These are phyloP conservation scores for Aricia agestis DNA, from an alignment of 1,140 invertebrate genomes.

Conservation along the genomic window DNA sequence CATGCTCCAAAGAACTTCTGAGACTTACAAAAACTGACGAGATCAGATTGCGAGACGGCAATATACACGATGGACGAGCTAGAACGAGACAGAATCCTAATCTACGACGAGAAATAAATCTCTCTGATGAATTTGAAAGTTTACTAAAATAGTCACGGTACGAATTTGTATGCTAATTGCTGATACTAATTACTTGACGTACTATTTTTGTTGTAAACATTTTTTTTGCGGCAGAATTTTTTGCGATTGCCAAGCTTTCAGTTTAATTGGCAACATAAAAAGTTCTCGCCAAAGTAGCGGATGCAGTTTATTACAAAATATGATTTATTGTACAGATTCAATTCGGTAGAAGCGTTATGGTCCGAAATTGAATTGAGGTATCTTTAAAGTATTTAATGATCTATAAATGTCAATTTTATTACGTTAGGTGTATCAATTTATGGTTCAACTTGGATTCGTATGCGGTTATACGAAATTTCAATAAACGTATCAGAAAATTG, in stretches of 20 bases:
- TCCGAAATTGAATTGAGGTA: slow-evolving; percentile 8
- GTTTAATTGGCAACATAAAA: not conserved
- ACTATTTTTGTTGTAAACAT: not conserved
- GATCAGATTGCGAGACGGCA: slow-evolving; percentile 41
- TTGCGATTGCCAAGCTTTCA: not conserved
- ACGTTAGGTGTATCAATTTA: slow-evolving; percentile 8
- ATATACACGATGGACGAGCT: slow-evolving; percentile 36
- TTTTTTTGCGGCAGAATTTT: not conserved
- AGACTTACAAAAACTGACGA: slow-evolving; percentile 68
- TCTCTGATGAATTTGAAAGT: slow-evolving; percentile 52
- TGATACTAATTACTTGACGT: not conserved
- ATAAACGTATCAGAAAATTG: not conserved
- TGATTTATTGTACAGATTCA: slow-evolving; percentile 5
- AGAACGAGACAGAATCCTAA: slow-evolving; percentile 49
- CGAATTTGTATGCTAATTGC: not conserved
- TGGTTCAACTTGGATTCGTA: not conserved
- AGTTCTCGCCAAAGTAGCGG: not conserved
- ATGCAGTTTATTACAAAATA: not conserved
- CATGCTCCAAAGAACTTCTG: slow-evolving; percentile 65
- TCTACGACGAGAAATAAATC: slow-evolving; percentile 44
- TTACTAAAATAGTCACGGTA: slow-evolving; percentile 15
- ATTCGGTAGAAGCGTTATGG: not conserved
- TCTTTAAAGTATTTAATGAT: not conserved
- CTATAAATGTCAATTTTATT: slow-evolving; percentile 16
- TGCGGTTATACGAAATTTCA: not conserved